Evolutionary conservation across 2,888 invertebrate species (phyloP).

Genomic region (Cantharis nigra): DNA sequence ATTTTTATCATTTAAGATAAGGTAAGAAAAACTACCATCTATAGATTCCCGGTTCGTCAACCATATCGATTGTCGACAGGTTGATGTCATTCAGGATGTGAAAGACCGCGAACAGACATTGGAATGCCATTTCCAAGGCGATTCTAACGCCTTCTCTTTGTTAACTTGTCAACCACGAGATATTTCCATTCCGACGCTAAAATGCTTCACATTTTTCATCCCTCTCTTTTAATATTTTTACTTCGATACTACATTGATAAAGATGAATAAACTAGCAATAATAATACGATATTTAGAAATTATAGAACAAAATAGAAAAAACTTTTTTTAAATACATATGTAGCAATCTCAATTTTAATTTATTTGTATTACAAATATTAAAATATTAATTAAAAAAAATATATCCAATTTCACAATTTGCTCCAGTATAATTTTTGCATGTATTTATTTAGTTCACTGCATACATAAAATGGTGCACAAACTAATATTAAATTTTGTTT

Average conservation of each 20-base stretch:
- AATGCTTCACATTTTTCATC: slow-evolving; percentile 35
- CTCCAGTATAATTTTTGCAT: not conserved
- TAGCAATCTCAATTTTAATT: not conserved
- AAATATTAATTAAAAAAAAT: not conserved
- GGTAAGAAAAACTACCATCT: slow-evolving; percentile 12
- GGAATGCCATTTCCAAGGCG: slow-evolving; percentile 49
- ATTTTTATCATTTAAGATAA: slow-evolving; percentile 2
- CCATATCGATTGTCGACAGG: slow-evolving; percentile 31
- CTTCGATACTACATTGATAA: slow-evolving; percentile 7
- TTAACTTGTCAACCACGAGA: slow-evolving; percentile 49
- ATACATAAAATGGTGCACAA: slow-evolving; percentile 11
- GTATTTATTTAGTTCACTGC: slow-evolving; percentile 13
- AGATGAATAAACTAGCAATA: slow-evolving; percentile 13
- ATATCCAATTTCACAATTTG: not conserved
- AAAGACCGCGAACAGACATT: slow-evolving; percentile 44
- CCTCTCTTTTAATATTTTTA: slow-evolving; percentile 10
- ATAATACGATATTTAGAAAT: not conserved
- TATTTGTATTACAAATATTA: not conserved
- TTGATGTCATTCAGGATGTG: slow-evolving; percentile 26
- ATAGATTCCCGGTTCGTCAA: slow-evolving; percentile 19
- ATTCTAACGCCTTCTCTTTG: slow-evolving; percentile 46
- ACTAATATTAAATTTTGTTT: slow-evolving; percentile 20
- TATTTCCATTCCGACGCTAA: slow-evolving; percentile 45
- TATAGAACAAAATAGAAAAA: not conserved
- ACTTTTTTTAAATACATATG: not conserved